Evolutionary conservation across 2,113 vertebrate species (phyloP).

Genomic region (Cairina moschata): DNA sequence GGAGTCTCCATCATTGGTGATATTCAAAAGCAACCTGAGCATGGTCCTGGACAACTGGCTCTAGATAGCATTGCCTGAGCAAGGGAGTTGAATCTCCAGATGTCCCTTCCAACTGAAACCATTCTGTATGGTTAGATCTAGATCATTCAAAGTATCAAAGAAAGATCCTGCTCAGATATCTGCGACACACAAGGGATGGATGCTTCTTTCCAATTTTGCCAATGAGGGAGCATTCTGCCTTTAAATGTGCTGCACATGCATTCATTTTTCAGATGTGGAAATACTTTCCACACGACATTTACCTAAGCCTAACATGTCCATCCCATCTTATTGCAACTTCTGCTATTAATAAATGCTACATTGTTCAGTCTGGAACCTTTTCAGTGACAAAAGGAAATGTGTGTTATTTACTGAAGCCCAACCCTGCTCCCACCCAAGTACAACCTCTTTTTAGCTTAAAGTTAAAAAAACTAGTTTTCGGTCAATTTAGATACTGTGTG

Average conservation of each 20-base stretch:
- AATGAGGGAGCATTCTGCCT: not conserved
- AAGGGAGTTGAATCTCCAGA: not conserved
- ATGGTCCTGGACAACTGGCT: not conserved
- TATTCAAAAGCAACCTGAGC: not conserved
- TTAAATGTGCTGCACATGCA: not conserved
- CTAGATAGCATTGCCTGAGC: not conserved
- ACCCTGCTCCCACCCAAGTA: not conserved
- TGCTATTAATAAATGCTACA: not conserved
- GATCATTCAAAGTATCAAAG: not conserved
- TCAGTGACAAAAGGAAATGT: not conserved
- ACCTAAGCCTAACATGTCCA: not conserved
- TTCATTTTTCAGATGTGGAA: not conserved
- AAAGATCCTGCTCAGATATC: not conserved
- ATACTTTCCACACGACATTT: not conserved
- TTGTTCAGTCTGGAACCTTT: not conserved
- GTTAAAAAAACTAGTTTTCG: constrained; percentile 58
- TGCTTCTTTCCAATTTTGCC: not conserved
- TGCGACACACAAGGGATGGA: not conserved
- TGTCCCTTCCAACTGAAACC: not conserved
- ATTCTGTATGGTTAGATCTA: not conserved
- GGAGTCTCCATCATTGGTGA: not conserved
- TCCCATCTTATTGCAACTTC: not conserved
- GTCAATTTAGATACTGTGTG: constrained; percentile 42
- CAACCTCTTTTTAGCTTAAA: constrained; percentile 42
- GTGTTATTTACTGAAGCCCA: not conserved